Conservation (phyloP, 2,113 vertebrate genomes). For the Telmatochromis sp. region DNA sequence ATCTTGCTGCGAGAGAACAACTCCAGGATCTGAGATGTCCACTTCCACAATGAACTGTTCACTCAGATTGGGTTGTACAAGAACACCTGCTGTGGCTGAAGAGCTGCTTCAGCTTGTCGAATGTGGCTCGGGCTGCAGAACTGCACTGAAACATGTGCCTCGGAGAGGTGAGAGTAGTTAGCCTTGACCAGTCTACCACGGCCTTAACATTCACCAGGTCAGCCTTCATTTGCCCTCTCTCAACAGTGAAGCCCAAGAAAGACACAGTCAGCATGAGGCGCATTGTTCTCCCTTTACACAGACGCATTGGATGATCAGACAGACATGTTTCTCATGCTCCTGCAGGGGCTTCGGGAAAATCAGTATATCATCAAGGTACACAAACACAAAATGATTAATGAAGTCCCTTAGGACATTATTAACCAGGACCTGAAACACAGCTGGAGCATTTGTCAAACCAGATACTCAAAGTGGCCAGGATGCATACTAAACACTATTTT, state of each 20-base stretch:
- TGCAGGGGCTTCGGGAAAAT: background rate
- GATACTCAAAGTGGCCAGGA: background rate
- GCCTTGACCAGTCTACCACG: background rate
- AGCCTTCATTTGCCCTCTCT: background rate
- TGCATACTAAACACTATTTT: background rate
- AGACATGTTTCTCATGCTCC: background rate
- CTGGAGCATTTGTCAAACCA: background rate
- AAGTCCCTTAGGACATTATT: background rate
- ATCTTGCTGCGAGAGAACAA: background rate
- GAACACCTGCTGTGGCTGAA: background rate
- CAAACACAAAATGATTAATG: background rate
- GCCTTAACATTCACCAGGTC: background rate
- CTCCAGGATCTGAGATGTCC: background rate
- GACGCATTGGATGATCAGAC: fast-evolving
- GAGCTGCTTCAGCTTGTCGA: background rate
- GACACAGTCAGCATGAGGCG: background rate
- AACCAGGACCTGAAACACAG: background rate
- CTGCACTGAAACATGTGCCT: background rate
- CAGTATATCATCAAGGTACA: background rate
- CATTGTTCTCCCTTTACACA: background rate
- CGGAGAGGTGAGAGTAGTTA: background rate
- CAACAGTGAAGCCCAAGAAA: background rate
- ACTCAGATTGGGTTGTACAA: background rate
- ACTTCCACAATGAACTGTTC: background rate
- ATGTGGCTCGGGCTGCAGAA: background rate